Base-by-base conservation (phyloP, 2,797 vertebrate species). In the Anas flavirostris region DNA sequence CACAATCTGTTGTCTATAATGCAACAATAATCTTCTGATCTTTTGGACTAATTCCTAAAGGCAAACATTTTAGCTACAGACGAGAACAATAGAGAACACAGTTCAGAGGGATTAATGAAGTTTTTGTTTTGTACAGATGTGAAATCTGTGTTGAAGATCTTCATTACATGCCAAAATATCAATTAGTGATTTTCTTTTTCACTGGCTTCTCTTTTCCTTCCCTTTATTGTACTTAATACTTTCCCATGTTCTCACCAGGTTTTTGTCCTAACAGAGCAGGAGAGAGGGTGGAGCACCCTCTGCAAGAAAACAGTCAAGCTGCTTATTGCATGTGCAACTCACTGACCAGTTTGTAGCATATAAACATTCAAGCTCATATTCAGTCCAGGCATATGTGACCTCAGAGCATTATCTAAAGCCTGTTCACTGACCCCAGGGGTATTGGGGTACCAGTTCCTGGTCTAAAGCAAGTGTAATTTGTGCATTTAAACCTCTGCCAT, bases 11-110 rank as follows among this genome's bases (percentile, higher is more conserved):
- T 76, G 33, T 64, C 39, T 33, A 66, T 83, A 85, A 79, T 64
- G n/a, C 77, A 87, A 82, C 9, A 78, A 82, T 43, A 87, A 90
- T 91, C 84, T 92, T 74, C 63, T 88, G 79, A 88, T 95, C 87
- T 96, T 96, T 94, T 97, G 91, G 92, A 96, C 58, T 85, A 55
- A 44, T 74, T 88, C 82, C 92, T 91, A 90, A 76, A 76, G 64
- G 76, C 67, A 88, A 90, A 73, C 19, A 60, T 63, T 96, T 95
- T 82, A 93, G 77, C 77, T 58, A 75, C 1, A 2, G 29, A 90
- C 37, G 70, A 93, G 86, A 91, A 88, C 80, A 92, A 95, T 44
- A 73, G 48, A 85, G 52, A 83, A 50, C 53, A 58, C n/a, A 66
- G 33, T 90, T 95, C 72, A 86, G 58, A 92, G 35, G 35, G 53